Percentiles rank a stretch among this genome's conserved stretches.
These are phyloP conservation scores for Dendrocopos noguchii DNA, from an alignment of 2,113 vertebrate genomes.

Conservation along the genomic window DNA sequence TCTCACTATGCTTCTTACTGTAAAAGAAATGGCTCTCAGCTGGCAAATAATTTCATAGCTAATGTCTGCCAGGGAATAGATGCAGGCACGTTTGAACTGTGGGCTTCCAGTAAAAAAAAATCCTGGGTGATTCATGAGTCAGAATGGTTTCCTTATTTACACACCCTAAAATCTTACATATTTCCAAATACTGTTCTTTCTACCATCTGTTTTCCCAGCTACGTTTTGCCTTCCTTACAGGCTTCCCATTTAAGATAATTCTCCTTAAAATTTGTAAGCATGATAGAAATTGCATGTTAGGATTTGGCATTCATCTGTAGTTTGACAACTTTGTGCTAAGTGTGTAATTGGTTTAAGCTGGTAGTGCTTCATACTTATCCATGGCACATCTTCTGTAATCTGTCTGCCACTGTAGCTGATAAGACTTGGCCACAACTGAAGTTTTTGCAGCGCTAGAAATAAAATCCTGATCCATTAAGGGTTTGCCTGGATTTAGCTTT, in stretches of 20 bases:
- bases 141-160: not conserved
- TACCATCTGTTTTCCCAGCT: not conserved
- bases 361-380: slow-evolving; percentile 66
- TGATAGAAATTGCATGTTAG: slow-evolving; percentile 16
- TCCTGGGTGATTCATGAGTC: not conserved
- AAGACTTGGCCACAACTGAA: slow-evolving; percentile 78
- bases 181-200: not conserved
- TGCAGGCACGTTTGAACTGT: not conserved
- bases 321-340: slow-evolving; percentile 74
- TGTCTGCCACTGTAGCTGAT: slow-evolving; percentile 73
- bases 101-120: not conserved
- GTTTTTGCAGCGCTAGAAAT: slow-evolving; percentile 76
- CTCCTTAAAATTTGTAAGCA: slow-evolving; percentile 5
- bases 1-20: slow-evolving; percentile 22
- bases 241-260: not conserved
- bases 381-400: slow-evolving; percentile 76
- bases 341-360: slow-evolving; percentile 80
- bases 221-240: not conserved
- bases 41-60: slow-evolving; percentile 49
- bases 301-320: slow-evolving; percentile 66
- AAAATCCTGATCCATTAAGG: slow-evolving; percentile 88
- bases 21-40: slow-evolving; percentile 34
- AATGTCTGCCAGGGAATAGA: not conserved
- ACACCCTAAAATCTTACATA: not conserved
- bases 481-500: slow-evolving; percentile 86